These are phyloP conservation scores for Leptocoma aspasia DNA, from an alignment of 2,113 vertebrate genomes.

Conservation along the genomic window DNA sequence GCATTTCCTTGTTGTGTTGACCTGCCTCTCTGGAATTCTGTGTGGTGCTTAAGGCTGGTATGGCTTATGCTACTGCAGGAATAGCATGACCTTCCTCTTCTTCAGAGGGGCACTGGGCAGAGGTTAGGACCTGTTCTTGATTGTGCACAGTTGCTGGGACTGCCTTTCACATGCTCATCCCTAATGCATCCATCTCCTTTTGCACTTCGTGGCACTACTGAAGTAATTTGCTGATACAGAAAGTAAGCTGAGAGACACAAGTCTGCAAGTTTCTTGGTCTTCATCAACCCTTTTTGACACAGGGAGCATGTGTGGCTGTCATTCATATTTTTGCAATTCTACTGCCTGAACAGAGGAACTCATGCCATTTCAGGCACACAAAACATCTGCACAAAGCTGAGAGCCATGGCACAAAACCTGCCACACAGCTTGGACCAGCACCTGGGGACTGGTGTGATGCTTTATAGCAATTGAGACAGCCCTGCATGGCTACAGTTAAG, in stretches of 20 bases:
- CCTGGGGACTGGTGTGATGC: not conserved
- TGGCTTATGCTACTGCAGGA: accelerated
- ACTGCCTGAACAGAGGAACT: not conserved
- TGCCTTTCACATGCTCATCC: not conserved
- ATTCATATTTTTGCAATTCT: not conserved
- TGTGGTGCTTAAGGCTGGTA: not conserved
- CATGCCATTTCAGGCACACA: not conserved
- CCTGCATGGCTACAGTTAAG: accelerated
- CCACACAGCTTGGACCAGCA: not conserved
- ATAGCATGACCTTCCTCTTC: not conserved
- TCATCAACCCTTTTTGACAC: not conserved
- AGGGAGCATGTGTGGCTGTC: not conserved
- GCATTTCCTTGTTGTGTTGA: not conserved
- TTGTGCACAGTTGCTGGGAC: not conserved
- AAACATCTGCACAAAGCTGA: not conserved
- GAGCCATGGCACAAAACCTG: not conserved
- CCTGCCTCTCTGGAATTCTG: not conserved
- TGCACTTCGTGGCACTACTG: not conserved
- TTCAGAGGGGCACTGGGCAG: not conserved
- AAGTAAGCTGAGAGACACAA: not conserved
- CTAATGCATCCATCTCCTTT: not conserved
- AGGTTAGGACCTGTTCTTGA: not conserved
- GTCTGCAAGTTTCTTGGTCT: not conserved
- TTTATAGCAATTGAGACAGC: not conserved
- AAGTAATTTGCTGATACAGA: not conserved